phyloP scores from a whole-genome alignment of 2,797 vertebrate species.

The Eupleurogrammus muticus region DNA sequence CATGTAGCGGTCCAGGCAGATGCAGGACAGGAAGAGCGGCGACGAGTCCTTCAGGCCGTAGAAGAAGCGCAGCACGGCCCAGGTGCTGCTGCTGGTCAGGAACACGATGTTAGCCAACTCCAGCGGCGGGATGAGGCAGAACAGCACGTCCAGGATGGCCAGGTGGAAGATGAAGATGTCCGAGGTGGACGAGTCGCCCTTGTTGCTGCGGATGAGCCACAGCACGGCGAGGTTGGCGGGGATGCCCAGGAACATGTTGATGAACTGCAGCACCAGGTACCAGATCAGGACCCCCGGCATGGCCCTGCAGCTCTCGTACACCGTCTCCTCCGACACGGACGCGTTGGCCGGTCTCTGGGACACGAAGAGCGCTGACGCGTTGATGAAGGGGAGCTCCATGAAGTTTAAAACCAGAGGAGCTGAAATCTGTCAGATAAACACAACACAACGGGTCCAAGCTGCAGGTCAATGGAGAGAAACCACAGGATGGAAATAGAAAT shows the following conservation, averaged over 20 bases:
- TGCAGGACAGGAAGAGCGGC: slow-evolving; percentile 82
- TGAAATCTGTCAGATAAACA: slow-evolving; percentile 26
- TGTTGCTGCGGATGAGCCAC: slow-evolving; percentile 82
- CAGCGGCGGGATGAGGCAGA: slow-evolving; percentile 82
- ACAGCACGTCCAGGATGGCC: slow-evolving; percentile 79
- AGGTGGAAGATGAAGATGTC: slow-evolving; percentile 84
- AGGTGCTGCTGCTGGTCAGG: slow-evolving; percentile 66
- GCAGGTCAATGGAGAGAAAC: no score
- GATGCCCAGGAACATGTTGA: slow-evolving; percentile 85
- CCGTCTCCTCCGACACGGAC: not conserved
- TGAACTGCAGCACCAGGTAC: slow-evolving; percentile 80
- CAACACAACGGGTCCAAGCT: no score
- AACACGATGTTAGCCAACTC: slow-evolving; percentile 80
- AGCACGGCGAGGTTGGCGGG: slow-evolving; percentile 84
- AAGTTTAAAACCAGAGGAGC: not conserved
- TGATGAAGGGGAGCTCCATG: slow-evolving; percentile 73
- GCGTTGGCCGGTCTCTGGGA: slow-evolving; percentile 67
- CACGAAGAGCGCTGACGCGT: slow-evolving; percentile 63
- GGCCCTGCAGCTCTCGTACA: slow-evolving; percentile 68
- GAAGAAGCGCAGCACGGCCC: slow-evolving; percentile 82
- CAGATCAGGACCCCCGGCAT: slow-evolving; percentile 75
- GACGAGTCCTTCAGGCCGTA: slow-evolving; percentile 84
- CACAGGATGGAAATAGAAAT: no score
- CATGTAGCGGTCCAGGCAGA: slow-evolving; percentile 86
- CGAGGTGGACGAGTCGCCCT: slow-evolving; percentile 78